Evolutionary conservation across 2,113 vertebrate species (phyloP), one percentile per base, ranked within the genome.

Genomic region (Sceloporus undulatus): DNA sequence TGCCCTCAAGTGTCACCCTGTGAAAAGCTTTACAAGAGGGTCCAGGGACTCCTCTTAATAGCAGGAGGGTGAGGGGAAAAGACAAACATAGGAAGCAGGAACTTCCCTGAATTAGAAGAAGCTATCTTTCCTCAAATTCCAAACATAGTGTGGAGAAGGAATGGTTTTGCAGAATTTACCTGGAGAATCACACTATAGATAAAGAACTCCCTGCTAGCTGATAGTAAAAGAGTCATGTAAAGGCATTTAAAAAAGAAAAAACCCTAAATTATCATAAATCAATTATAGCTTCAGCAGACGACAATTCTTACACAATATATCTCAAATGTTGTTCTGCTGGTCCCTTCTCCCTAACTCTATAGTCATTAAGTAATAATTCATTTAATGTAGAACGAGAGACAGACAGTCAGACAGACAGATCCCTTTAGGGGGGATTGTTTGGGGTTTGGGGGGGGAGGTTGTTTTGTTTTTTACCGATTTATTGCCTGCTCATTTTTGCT

Each of bases 341-440:
- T 79, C 85, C 3, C 85, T 65, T 84, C 5, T 75, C 82, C 34
- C n/a, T 85, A 13, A 14, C 59, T 56, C 71, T 38, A 66, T 13
- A 18, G 19, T 73, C 40, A 91, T 68, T 11, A 85, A 91, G 84
- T 21, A 87, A 92, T 7, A 9, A 56, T 34, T 56, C 3, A 2
- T 1, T 85, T 21, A 85, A 88, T 76, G 62, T 76, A 18, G 65
- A 19, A 27, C 27, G 42, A 48, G 3, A 48, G 42, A 48, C 6
- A 48, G 42, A 48, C 6, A 48, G 48, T 6, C 7, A 48, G 48
- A 3, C 7, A 48, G 48, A 48, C 7, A 48, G 48, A 48, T 48
- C 48, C 48, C 48, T 48, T 6, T 7, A 34, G 34, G 34, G 34
- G 34, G 34, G 34, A 34, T 34, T 34, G 34, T 7, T 48, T 48